phyloP scores from a whole-genome alignment of 2,797 vertebrate genomes.

The Gorsachius magnificus region DNA sequence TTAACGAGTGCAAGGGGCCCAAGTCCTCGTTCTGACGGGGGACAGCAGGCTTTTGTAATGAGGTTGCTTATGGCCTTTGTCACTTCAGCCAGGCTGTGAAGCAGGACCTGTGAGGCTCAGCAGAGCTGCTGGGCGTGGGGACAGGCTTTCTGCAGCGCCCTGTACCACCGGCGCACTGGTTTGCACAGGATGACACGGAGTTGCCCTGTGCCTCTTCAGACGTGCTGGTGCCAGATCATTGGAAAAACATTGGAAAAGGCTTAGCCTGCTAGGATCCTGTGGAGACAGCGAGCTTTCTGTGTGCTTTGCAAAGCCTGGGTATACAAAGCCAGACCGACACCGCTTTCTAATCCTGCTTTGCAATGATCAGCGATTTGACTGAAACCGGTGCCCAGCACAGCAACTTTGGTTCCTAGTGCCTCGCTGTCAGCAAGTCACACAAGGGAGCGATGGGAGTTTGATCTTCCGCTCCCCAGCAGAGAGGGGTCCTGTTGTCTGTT shows the following conservation, averaged over 20 bases:
- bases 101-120: not conserved
- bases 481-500: not conserved
- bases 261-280: not conserved
- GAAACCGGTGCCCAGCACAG: not conserved
- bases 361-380: not conserved
- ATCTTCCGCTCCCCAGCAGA: not conserved
- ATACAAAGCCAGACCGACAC: not conserved
- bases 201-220: not conserved
- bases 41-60: not conserved
- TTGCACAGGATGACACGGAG: not conserved
- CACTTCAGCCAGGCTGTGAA: not conserved
- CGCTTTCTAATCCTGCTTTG: not conserved
- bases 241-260: not conserved
- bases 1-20: not conserved
- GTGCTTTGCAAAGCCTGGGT: not conserved
- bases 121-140: not conserved
- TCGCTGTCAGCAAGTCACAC: not conserved
- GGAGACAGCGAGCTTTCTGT: not conserved
- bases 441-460: not conserved
- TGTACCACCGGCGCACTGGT: not conserved
- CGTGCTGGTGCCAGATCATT: not conserved
- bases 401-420: not conserved
- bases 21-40: not conserved
- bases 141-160: not conserved
- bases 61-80: not conserved